Evolutionary conservation across 1,140 invertebrate species (phyloP).

Genomic region (Platorchestia sp.): DNA sequence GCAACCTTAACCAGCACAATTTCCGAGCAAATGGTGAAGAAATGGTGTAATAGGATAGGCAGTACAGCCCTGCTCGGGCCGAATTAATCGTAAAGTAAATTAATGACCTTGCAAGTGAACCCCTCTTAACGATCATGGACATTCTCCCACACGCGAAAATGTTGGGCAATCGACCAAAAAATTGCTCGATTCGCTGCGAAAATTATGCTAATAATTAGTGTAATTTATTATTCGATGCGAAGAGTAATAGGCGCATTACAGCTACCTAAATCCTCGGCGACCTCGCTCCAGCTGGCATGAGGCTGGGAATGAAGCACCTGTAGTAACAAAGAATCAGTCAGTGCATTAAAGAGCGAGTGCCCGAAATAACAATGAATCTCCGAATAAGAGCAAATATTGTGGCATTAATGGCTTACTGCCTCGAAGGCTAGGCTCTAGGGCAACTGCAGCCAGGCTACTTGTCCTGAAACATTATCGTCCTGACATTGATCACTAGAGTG

Average conservation of each 20-base stretch:
- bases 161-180: not conserved
- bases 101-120: not conserved
- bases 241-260: not conserved
- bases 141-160: not conserved
- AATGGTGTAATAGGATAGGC: not conserved
- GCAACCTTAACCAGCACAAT: not conserved
- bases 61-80: not conserved
- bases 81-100: conserved; percentile 24
- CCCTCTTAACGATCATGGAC: not conserved
- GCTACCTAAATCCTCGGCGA: not conserved
- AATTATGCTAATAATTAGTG: not conserved
- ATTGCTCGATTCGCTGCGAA: not conserved
- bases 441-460: not conserved
- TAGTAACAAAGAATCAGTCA: not conserved
- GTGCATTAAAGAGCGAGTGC: not conserved
- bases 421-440: not conserved
- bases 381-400: not conserved
- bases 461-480: not conserved
- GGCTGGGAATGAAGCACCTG: not conserved
- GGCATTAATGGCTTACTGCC: not conserved
- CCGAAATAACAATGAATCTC: not conserved
- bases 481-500: no score
- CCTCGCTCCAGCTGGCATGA: not conserved
- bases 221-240: not conserved
- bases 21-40: conserved; percentile 11